Percentiles rank a stretch among this genome's conserved stretches.
Conservation (phyloP, 2,888 invertebrate species). For the Saturnia japonica region DNA sequence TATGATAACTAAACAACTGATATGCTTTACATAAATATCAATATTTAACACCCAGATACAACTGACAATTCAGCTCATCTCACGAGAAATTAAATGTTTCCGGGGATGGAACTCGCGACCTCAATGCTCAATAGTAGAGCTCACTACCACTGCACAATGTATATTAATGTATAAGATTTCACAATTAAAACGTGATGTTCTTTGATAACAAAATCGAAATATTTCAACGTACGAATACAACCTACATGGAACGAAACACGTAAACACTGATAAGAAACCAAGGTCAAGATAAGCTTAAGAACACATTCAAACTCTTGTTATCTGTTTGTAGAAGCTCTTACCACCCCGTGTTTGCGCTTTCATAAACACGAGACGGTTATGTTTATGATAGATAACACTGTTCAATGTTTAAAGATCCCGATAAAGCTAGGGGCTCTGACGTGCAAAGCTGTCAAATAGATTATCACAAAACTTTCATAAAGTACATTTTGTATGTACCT, state of each 20-base stretch:
- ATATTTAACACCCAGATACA: no score
- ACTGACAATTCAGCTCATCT: no score
- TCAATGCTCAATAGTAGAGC: no score
- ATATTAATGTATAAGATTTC: not conserved
- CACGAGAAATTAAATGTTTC: no score
- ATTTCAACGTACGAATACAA: slow-evolving; percentile 9
- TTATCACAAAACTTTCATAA: not conserved
- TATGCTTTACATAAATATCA: no score
- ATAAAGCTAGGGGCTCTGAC: slow-evolving; percentile 3
- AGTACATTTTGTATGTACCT: not conserved
- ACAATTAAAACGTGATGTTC: slow-evolving; percentile 4
- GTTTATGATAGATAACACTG: slow-evolving; percentile 45
- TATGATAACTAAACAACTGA: no score
- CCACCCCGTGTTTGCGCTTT: slow-evolving; percentile 52
- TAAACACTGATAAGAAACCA: slow-evolving; percentile 32
- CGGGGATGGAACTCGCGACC: no score
- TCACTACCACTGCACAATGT: no score
- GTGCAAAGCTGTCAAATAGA: not conserved
- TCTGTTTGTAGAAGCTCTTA: slow-evolving; percentile 50
- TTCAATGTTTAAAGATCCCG: not conserved
- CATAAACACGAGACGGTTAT: slow-evolving; percentile 50
- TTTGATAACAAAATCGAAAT: not conserved
- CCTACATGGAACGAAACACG: slow-evolving; percentile 22
- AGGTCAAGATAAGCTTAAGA: slow-evolving; percentile 25
- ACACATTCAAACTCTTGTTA: slow-evolving; percentile 33